Evolutionary conservation across 1,140 invertebrate species (phyloP).

Genomic region (Aporrectodea caliginosa): DNA sequence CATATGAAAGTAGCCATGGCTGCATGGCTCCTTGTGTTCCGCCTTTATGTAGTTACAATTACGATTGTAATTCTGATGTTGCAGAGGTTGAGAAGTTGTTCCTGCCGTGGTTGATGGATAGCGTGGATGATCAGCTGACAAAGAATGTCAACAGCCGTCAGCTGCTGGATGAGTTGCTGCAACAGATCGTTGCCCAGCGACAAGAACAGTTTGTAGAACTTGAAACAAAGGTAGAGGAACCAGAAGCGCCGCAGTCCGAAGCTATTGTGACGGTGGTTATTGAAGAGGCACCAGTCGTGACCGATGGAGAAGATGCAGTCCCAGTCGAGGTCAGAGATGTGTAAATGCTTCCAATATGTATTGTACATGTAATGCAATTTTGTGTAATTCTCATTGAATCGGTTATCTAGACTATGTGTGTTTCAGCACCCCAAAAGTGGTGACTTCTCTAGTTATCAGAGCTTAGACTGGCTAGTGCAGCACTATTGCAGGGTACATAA

Average conservation of each 20-base stretch:
- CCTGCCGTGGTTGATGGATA: background rate
- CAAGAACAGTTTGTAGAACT: background rate
- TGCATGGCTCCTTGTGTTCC: background rate
- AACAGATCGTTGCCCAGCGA: background rate
- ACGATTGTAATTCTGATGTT: background rate
- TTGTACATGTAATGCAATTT: background rate
- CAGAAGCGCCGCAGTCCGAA: background rate
- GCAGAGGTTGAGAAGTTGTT: background rate
- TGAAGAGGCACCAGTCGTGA: background rate
- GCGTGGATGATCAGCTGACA: background rate
- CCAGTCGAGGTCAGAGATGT: background rate
- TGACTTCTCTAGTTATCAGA: background rate
- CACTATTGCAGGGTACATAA: too few relatives aligned
- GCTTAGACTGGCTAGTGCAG: background rate
- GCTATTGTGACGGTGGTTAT: background rate
- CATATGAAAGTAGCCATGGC: background rate
- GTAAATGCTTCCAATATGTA: background rate
- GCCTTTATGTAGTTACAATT: background rate
- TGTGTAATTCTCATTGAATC: background rate
- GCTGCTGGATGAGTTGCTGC: background rate
- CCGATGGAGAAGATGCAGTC: background rate
- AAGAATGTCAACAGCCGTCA: background rate
- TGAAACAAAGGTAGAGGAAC: background rate
- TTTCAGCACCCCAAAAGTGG: background rate
- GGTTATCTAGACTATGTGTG: background rate